Conservation (phyloP, 2,888 invertebrate species). For the Lasioglossum malachurum region DNA sequence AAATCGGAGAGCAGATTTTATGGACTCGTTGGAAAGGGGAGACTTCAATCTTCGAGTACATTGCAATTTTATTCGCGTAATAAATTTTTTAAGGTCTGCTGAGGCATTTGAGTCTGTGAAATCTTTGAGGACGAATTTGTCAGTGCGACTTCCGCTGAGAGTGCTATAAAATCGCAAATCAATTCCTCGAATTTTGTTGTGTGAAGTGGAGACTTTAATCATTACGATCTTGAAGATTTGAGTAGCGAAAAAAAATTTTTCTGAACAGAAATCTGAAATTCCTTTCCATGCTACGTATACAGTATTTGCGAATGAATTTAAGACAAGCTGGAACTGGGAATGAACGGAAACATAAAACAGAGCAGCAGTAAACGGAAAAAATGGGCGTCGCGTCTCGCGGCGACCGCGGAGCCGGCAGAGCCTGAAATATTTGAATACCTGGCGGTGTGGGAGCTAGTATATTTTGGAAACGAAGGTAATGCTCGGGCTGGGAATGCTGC, state of each 20-base stretch:
- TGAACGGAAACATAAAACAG: neutral
- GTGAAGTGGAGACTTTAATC: neutral
- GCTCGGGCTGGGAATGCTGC: conserved; percentile 70
- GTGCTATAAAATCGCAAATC: neutral
- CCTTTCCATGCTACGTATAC: neutral
- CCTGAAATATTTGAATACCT: conserved; percentile 72
- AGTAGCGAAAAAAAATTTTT: neutral
- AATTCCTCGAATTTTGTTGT: neutral
- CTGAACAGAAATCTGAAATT: neutral
- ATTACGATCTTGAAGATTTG: neutral
- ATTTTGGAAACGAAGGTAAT: conserved; percentile 79
- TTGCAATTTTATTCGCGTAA: neutral
- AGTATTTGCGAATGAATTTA: neutral
- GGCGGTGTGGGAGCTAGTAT: conserved; percentile 63
- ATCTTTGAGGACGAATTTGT: neutral
- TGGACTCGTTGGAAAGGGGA: neutral
- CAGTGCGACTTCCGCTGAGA: neutral
- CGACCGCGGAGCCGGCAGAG: conserved; percentile 8
- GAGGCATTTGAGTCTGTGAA: neutral
- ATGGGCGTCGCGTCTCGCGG: neutral
- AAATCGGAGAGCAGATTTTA: neutral
- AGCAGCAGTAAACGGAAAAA: neutral
- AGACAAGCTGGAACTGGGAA: neutral
- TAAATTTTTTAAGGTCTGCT: neutral
- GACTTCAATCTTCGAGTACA: neutral